Evolutionary conservation across 2,113 vertebrate genomes (phyloP).

Genomic region (Charina bottae): DNA sequence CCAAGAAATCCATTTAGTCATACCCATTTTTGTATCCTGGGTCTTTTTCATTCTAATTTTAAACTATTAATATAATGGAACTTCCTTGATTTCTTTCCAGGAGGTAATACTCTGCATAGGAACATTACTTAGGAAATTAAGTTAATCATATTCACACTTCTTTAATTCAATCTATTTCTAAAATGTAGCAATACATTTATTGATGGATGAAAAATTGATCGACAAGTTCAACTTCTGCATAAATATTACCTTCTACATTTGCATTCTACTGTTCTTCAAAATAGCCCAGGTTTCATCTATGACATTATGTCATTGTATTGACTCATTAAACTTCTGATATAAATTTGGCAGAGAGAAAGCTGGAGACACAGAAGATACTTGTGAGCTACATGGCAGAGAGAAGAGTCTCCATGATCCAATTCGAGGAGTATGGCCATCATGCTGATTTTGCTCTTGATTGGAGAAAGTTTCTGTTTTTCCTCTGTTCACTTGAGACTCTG

Average conservation of each 20-base stretch:
- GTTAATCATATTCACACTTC: slow-evolving; percentile 45
- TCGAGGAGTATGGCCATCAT: background rate
- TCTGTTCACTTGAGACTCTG: slow-evolving; percentile 60
- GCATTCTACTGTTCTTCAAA: background rate
- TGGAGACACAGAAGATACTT: background rate
- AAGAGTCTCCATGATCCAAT: background rate
- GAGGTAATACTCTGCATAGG: slow-evolving; percentile 57
- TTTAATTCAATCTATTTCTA: slow-evolving; percentile 62
- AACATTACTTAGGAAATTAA: slow-evolving; percentile 54
- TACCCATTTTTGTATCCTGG: slow-evolving; percentile 32
- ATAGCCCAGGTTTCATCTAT: background rate
- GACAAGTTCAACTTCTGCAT: slow-evolving; percentile 57
- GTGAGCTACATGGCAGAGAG: background rate
- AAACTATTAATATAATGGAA: slow-evolving; percentile 38
- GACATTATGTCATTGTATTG: background rate
- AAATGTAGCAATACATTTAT: slow-evolving; percentile 55
- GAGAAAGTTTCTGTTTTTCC: slow-evolving; percentile 64
- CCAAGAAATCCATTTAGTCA: slow-evolving; percentile 32
- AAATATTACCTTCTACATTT: background rate
- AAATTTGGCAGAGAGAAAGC: background rate
- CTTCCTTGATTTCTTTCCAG: slow-evolving; percentile 42
- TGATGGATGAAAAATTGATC: slow-evolving; percentile 59
- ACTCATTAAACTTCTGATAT: background rate
- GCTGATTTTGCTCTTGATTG: slow-evolving; percentile 43
- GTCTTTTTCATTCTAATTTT: slow-evolving; percentile 42